phyloP scores from a whole-genome alignment of 2,888 invertebrate genomes.

The Dichetophora obliterata region DNA sequence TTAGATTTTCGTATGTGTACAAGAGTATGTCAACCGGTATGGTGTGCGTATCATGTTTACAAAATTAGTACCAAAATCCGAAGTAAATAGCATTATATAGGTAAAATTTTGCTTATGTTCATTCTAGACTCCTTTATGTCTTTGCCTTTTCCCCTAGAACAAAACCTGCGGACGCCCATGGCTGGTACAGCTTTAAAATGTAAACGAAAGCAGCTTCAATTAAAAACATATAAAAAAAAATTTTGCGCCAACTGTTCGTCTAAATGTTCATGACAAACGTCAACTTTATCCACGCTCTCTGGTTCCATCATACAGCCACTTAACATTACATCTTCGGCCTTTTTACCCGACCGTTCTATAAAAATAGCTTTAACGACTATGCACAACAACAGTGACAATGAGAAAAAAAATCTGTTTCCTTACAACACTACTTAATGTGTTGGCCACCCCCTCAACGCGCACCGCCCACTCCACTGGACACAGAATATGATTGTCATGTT shows the following conservation, averaged over 20 bases:
- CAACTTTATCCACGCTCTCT: neutral
- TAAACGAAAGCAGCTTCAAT: neutral
- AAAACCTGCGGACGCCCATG: too few relatives aligned
- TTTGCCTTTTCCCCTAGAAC: too few relatives aligned
- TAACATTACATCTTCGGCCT: neutral
- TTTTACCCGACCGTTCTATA: neutral
- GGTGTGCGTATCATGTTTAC: too few relatives aligned
- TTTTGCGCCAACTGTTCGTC: too few relatives aligned
- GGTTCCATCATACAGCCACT: constrained; percentile 1
- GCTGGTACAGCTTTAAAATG: too few relatives aligned
- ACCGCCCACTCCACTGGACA: constrained; percentile 29
- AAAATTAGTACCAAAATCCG: too few relatives aligned
- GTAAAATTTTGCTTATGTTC: too few relatives aligned
- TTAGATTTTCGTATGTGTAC: too few relatives aligned
- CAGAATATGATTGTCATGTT: constrained; percentile 56
- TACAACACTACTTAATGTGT: neutral
- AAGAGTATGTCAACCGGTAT: too few relatives aligned
- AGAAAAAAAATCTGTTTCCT: neutral
- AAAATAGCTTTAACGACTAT: neutral
- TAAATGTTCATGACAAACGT: too few relatives aligned
- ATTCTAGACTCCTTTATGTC: too few relatives aligned
- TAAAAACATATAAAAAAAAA: neutral
- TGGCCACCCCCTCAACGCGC: neutral
- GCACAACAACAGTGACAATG: neutral
- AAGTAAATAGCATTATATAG: too few relatives aligned